phyloP scores from a whole-genome alignment of 2,797 vertebrate genomes.

The Myotis pilosus region DNA sequence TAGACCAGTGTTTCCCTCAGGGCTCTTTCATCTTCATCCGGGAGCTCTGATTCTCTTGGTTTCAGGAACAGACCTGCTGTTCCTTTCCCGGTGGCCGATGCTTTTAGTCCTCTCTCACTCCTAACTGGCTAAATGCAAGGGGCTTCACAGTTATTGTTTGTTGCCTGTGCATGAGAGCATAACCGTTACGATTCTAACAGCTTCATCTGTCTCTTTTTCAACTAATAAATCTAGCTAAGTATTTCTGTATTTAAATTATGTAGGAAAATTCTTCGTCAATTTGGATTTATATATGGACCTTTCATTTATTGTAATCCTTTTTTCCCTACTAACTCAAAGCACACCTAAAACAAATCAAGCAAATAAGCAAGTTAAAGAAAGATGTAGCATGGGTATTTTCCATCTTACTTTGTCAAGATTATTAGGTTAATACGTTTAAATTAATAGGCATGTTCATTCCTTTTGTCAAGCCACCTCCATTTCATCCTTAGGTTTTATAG shows the following conservation, averaged over 20 bases:
- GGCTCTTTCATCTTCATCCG: not conserved
- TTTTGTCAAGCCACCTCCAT: not conserved
- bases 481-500: slow-evolving; percentile 35
- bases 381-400: not conserved
- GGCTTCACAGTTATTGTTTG: not conserved
- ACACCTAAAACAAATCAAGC: slow-evolving; percentile 18
- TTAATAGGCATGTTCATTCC: not conserved
- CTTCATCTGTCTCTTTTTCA: slow-evolving; percentile 19
- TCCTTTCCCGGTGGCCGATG: not conserved
- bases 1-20: not conserved
- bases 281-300: not conserved
- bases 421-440: slow-evolving; percentile 27
- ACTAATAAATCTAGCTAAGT: not conserved
- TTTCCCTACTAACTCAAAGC: not conserved
- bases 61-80: not conserved
- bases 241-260: not conserved
- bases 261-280: not conserved
- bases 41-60: not conserved
- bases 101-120: not conserved
- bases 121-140: not conserved
- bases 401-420: not conserved
- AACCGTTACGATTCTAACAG: not conserved
- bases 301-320: slow-evolving; percentile 14
- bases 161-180: not conserved
- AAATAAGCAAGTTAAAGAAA: slow-evolving; percentile 30